Conservation (phyloP, 2,113 vertebrate genomes). For the Xiphias gladius region DNA sequence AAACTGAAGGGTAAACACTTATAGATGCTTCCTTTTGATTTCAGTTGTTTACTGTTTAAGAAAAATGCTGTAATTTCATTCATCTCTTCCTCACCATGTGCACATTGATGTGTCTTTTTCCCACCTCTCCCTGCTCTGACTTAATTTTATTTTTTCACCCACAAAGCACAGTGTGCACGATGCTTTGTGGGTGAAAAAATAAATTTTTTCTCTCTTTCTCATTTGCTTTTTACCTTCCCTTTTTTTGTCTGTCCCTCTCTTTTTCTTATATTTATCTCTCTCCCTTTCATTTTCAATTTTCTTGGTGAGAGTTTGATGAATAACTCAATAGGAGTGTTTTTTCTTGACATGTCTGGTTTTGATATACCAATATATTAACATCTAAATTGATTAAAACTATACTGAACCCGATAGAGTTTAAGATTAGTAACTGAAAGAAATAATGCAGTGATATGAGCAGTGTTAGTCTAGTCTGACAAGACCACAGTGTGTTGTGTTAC, state of each 20-base stretch:
- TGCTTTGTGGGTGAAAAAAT: no score
- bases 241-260: constrained; percentile 1
- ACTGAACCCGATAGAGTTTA: constrained; percentile 26
- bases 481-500: constrained; percentile 1
- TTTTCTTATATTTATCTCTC: not conserved
- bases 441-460: constrained; percentile 40
- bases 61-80: constrained; percentile 29
- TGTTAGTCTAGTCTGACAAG: constrained; percentile 19
- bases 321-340: constrained; percentile 24
- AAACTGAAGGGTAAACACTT: constrained; percentile 33
- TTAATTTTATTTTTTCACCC: constrained; percentile 10
- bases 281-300: not conserved
- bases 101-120: constrained; percentile 12
- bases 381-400: constrained; percentile 65
- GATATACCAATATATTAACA: constrained; percentile 68
- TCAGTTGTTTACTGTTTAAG: constrained; percentile 1
- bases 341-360: constrained; percentile 42
- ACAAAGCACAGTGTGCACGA: not conserved
- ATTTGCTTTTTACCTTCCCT: not conserved
- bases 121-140: not conserved
- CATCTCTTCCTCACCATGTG: not conserved
- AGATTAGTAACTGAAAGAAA: constrained; percentile 30
- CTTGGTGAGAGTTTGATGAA: constrained; percentile 20
- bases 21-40: not conserved
- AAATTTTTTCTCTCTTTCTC: not conserved